Evolutionary conservation across 2,797 vertebrate genomes (phyloP).

Genomic region (Phrynocephalus guinanensis): DNA sequence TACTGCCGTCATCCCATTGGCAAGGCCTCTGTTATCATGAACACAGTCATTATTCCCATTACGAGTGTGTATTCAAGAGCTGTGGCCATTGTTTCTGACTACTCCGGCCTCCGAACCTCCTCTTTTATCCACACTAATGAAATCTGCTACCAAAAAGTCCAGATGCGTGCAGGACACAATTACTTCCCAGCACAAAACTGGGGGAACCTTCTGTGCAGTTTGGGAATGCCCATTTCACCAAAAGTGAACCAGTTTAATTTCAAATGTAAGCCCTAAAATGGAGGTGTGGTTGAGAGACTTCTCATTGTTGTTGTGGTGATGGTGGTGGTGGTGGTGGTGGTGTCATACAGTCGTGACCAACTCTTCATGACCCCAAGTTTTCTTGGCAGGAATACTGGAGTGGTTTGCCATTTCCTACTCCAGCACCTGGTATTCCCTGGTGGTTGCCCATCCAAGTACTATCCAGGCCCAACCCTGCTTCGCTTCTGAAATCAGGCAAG

Average conservation of each 20-base stretch:
- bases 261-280: neutral
- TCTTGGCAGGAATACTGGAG: too few relatives aligned
- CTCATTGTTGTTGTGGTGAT: too few relatives aligned
- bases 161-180: neutral
- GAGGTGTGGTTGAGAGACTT: neutral
- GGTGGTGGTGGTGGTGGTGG: too few relatives aligned
- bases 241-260: neutral
- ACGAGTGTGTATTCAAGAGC: neutral
- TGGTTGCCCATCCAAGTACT: too few relatives aligned
- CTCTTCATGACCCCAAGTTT: too few relatives aligned
- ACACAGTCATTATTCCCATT: conserved; percentile 16
- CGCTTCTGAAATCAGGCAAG: too few relatives aligned
- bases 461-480: too few relatives aligned
- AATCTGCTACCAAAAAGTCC: neutral
- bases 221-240: neutral
- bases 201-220: neutral
- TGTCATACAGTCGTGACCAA: too few relatives aligned
- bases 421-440: too few relatives aligned
- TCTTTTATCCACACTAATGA: neutral
- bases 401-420: too few relatives aligned
- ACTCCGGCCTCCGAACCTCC: conserved; percentile 10
- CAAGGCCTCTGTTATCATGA: conserved; percentile 32
- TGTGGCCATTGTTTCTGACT: neutral
- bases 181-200: neutral
- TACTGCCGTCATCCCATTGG: conserved; percentile 5